Evolutionary conservation across 2,113 vertebrate genomes (phyloP), one percentile per base, ranked within the genome.

Genomic region (Parotia lawesii): DNA sequence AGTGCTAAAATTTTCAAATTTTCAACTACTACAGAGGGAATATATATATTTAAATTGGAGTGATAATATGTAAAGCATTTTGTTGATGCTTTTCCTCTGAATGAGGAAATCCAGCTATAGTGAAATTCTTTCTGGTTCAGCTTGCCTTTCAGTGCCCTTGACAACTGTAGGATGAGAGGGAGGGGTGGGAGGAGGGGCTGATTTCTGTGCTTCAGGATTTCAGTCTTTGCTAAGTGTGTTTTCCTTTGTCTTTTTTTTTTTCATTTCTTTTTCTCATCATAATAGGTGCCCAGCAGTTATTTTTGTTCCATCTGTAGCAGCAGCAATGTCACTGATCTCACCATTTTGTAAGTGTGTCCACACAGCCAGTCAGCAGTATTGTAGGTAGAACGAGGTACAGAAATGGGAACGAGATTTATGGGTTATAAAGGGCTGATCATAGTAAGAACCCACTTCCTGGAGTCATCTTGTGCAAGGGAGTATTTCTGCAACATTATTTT

Each of bases 311-410:
- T 37, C 17, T 62, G 21, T 28, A 22, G 57, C 11, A 87, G 53
- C 20, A 78, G 24, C 22, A 77, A 19, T 38, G 5, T 38, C 35
- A 28, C 35, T 61, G 14, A 54, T 65, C 35, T 84, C 50, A 53
- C 19, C 15, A 8, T 28, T 89, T 57, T 56, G 7, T n/a, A 22
- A 64, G 15, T 50, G 25, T 51, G 15, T 24, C 66, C 27, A 25
- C 1, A 1, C 8, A 40, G 7, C 12, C 24, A 45, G 23, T 15
- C 11, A 21, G 10, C 6, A 62, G 7, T 4, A 1, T 38, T 21
- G 23, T 5, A 29, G 11, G 40, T 24, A 21, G 8, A 70, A 31
- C 3, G 4, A 8, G 15, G 35, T 44, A 25, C 16, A 6, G 19
- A 45, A 61, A 70, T 65, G 24, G 29, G 29, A 47, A 47, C 0